Evolutionary conservation across 2,888 invertebrate genomes (phyloP).

Genomic region (Andrena hattorfiana): DNA sequence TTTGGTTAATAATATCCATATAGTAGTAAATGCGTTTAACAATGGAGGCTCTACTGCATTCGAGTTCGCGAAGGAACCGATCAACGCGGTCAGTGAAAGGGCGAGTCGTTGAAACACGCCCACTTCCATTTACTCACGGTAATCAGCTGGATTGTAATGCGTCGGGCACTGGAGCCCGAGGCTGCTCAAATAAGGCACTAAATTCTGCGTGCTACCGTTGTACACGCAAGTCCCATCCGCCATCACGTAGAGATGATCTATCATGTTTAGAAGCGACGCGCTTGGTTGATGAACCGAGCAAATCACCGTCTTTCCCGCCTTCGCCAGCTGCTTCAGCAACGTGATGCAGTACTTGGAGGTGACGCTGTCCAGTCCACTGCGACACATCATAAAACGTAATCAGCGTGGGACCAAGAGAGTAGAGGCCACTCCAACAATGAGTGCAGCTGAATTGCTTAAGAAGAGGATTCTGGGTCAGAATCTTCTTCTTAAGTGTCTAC

Average conservation of each 20-base stretch:
- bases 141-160: conserved; percentile 97
- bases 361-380: conserved; percentile 92
- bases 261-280: conserved; percentile 93
- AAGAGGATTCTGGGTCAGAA: background rate
- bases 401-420: no score
- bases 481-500: no score
- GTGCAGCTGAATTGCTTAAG: background rate
- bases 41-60: no score
- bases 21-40: no score
- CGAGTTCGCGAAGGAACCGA: background rate
- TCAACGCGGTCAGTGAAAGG: background rate
- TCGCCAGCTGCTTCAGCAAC: conserved; percentile 92
- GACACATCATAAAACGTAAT: conserved; percentile 66
- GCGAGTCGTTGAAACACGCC: background rate
- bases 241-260: conserved; percentile 95
- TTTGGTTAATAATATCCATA: no score
- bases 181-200: conserved; percentile 92
- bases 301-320: conserved; percentile 94
- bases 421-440: background rate
- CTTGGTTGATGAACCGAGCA: conserved; percentile 97
- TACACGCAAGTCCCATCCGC: conserved; percentile 93
- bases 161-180: conserved; percentile 92
- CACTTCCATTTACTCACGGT: conserved; percentile 87
- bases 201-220: conserved; percentile 91
- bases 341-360: conserved; percentile 93